A percentile compares a stretch with the other conserved stretches of the same genome.
Conservation (phyloP, 2,113 vertebrate species). For the Ploceus nigricollis region DNA sequence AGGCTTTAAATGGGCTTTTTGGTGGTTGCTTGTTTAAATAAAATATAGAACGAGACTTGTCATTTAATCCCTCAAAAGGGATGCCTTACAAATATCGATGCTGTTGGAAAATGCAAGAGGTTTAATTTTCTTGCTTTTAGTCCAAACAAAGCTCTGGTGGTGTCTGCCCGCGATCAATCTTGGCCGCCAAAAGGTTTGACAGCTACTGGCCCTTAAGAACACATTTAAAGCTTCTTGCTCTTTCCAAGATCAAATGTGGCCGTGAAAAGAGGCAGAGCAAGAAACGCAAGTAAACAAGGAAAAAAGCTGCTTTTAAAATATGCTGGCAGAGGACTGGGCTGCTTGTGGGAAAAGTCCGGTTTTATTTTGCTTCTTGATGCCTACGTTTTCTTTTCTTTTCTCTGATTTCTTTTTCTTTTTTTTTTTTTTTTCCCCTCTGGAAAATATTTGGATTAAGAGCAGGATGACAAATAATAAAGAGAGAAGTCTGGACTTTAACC, state of each 20-base stretch:
- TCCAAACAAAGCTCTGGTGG: conserved; percentile 98
- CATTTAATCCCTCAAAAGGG: conserved; percentile 62
- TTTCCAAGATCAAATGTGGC: conserved; percentile 90
- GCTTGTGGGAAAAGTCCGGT: conserved; percentile 53
- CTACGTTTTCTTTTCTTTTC: neutral
- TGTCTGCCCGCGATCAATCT: conserved; percentile 96
- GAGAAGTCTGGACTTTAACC: conserved; percentile 43
- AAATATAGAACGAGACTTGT: conserved; percentile 67
- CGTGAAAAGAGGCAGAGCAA: conserved; percentile 81
- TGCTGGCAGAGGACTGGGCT: conserved; percentile 50
- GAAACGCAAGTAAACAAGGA: conserved; percentile 81
- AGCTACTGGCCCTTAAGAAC: conserved; percentile 97
- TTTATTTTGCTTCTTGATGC: conserved; percentile 15
- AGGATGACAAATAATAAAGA: conserved; percentile 51
- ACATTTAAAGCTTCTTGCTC: conserved; percentile 95
- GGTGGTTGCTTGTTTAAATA: conserved; percentile 68
- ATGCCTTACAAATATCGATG: conserved; percentile 75
- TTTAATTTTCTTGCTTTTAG: conserved; percentile 95
- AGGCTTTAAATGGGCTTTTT: conserved; percentile 59
- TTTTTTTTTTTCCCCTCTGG: neutral
- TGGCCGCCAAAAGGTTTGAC: conserved; percentile 97
- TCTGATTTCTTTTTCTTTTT: neutral
- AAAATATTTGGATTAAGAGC: conserved; percentile 58
- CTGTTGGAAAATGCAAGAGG: conserved; percentile 75
- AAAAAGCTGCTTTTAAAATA: conserved; percentile 68